Percentiles rank a stretch among this genome's conserved stretches.
Evolutionary conservation across 30 jellyfish, hydroid and myxozoan species (phyloP).

Genomic region (Aurelia sp.): DNA sequence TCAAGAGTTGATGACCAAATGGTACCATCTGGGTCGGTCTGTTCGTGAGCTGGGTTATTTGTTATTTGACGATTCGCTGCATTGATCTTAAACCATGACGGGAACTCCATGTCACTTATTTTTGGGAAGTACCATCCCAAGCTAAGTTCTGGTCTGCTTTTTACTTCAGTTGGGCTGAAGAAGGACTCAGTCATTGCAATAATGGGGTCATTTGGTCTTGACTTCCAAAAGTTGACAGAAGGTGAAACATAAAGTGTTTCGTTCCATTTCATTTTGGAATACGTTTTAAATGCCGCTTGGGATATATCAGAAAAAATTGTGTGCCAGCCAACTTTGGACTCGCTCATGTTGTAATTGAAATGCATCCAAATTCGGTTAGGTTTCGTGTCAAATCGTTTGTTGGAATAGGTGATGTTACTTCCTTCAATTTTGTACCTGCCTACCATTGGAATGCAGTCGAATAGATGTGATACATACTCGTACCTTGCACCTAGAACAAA

Average conservation of each 20-base stretch:
- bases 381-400: constrained; percentile 22
- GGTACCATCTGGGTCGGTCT: constrained; percentile 70
- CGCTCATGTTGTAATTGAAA: constrained; percentile 33
- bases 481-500: constrained; percentile 29
- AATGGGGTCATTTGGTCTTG: constrained; percentile 27
- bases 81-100: neutral
- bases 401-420: constrained; percentile 39
- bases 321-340: constrained; percentile 55
- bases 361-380: constrained; percentile 38
- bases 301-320: constrained; percentile 54
- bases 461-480: constrained; percentile 49
- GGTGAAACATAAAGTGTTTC: constrained; percentile 45
- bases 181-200: constrained; percentile 66
- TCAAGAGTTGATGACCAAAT: constrained; percentile 61
- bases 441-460: constrained; percentile 71
- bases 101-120: constrained; percentile 18
- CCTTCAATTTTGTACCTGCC: constrained; percentile 53
- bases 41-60: constrained; percentile 73
- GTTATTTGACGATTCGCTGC: neutral
- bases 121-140: constrained; percentile 27
- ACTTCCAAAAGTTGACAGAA: constrained; percentile 61
- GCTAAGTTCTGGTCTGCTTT: constrained; percentile 52
- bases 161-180: constrained; percentile 60
- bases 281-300: constrained; percentile 25
- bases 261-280: constrained; percentile 5